Evolutionary conservation across 2,113 vertebrate species (phyloP).

Genomic region (Cinclus mexicanus): DNA sequence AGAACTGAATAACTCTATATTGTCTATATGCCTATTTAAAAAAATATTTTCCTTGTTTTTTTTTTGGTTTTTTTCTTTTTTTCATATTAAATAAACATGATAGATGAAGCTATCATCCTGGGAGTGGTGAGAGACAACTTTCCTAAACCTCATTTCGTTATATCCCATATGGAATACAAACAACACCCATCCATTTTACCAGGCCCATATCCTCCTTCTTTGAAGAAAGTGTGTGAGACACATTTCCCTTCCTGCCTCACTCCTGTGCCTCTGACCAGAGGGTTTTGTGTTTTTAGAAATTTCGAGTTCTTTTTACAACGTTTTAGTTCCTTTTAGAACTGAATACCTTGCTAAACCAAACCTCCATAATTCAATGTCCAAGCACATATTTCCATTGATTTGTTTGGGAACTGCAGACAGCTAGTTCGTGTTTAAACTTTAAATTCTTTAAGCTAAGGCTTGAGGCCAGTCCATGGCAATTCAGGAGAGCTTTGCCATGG

Average conservation of each 20-base stretch:
- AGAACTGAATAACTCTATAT: background rate
- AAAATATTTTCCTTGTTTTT: background rate
- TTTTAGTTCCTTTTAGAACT: background rate
- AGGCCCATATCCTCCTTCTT: background rate
- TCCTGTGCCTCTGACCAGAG: background rate
- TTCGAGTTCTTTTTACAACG: background rate
- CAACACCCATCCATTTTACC: background rate
- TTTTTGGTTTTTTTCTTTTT: background rate
- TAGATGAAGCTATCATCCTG: background rate
- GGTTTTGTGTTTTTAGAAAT: background rate
- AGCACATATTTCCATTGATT: background rate
- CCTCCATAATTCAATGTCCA: background rate
- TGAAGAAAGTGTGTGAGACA: background rate
- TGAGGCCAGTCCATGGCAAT: fast-evolving
- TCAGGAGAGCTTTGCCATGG: background rate
- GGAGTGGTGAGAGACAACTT: background rate
- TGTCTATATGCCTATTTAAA: background rate
- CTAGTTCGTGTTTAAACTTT: background rate
- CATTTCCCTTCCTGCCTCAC: background rate
- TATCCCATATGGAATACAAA: background rate
- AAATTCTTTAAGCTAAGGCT: background rate
- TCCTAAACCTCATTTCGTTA: background rate
- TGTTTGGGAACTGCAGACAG: background rate
- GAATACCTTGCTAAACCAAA: background rate
- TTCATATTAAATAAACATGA: background rate